Evolutionary conservation across 2,113 vertebrate genomes (phyloP).

Genomic region (Tragelaphus imberbis): DNA sequence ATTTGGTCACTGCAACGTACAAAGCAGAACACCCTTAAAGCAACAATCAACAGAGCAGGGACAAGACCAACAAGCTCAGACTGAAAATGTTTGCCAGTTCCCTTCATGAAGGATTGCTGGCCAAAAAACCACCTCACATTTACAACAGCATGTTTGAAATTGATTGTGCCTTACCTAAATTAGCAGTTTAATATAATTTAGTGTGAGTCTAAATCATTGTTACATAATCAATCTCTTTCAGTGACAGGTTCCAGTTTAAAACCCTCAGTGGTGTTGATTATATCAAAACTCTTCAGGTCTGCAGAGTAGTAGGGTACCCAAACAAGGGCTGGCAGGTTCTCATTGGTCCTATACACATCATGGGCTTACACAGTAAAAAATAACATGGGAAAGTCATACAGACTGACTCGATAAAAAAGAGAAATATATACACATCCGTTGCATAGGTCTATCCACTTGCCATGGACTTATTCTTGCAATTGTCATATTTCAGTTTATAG

Average conservation of each 20-base stretch:
- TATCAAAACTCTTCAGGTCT: neutral
- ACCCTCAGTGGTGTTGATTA: neutral
- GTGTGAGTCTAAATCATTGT: neutral
- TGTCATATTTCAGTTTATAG: neutral
- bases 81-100: neutral
- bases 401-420: neutral
- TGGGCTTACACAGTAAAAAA: neutral
- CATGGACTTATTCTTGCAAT: neutral
- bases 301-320: neutral
- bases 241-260: neutral
- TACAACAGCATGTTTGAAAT: neutral
- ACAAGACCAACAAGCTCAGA: neutral
- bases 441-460: neutral
- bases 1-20: neutral
- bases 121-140: neutral
- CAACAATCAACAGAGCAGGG: neutral
- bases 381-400: neutral
- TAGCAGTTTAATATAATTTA: constrained; percentile 23
- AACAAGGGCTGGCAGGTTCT: neutral
- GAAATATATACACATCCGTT: neutral
- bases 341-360: fast-evolving
- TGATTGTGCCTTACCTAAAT: neutral
- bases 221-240: neutral
- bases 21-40: neutral
- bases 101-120: neutral